Percentiles rank a stretch among this genome's conserved stretches.
Evolutionary conservation across 92 coral and sea anemone species (phyloP).

Genomic region (Muricea muricata): DNA sequence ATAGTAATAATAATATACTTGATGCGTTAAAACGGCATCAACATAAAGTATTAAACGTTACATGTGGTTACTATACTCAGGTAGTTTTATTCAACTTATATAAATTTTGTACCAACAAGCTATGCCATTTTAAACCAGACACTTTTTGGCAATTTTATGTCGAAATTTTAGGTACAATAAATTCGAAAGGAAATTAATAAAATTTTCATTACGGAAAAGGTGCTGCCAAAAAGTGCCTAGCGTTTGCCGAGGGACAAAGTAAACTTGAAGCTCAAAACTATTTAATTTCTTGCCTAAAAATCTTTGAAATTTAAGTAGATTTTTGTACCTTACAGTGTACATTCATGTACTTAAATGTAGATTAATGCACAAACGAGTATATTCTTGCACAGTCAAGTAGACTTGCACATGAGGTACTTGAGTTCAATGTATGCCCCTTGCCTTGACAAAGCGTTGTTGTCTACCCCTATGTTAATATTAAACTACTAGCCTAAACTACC

Average conservation of each 20-base stretch:
- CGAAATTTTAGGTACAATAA: neutral
- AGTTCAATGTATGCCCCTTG: no score
- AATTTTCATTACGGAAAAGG: neutral
- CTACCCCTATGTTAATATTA: neutral
- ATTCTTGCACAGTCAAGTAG: neutral
- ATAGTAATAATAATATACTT: constrained; percentile 2
- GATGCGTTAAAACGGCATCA: constrained; percentile 23
- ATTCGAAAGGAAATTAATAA: neutral
- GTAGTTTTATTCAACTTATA: neutral
- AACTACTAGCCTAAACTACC: neutral
- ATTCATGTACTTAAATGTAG: no score
- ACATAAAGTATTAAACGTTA: neutral
- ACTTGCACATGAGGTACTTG: no score
- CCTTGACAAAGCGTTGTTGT: neutral
- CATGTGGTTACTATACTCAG: neutral
- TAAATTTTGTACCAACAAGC: neutral
- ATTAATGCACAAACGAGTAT: no score
- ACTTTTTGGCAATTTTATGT: neutral
- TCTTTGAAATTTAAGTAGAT: no score
- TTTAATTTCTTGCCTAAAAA: no score
- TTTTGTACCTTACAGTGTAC: no score
- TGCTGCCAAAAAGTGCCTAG: neutral
- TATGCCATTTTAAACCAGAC: neutral
- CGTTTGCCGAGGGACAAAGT: neutral
- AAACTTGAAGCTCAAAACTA: neutral